Base-by-base conservation (phyloP, 2,113 vertebrate species). In the Myocastor coypus region DNA sequence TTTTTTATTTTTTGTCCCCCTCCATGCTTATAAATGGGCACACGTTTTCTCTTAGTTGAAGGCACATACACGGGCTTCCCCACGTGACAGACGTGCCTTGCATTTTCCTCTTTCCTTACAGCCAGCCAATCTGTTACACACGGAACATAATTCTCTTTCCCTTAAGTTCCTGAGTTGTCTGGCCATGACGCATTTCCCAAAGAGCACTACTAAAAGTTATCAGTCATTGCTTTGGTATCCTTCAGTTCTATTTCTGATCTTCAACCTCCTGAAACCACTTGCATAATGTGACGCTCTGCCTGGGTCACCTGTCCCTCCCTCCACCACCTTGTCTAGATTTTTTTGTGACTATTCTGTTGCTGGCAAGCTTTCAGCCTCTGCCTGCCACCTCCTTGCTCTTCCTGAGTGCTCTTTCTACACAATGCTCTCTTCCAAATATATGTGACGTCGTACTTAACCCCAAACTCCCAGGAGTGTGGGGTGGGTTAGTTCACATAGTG, bases 221-320 rank as follows among this genome's bases (percentile, higher is more conserved):
- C 88, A 46, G 55, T 9, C 20, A 34, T 71, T 81, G 71, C 82
- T 30, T 66, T 93, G 16, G 12, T 12, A 68, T 55, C 83, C 87
- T 80, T 93, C 84, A 52, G 34, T 37, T 92, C 84, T 93, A 59
- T 68, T 87, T 97, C 84, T 96, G 92, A 81, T 69, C 32, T 59
- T 81, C 32, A 71, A 7, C 64, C 83, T 92, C 37, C 40, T 2
- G 3, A 0, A 2, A 24, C 57, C 55, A 16, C 61, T 83, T 84
- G 5, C 26, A 26, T 16, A 42, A 73, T 5, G 13, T 34, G 14
- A 24, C 50, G 50, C 1, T 46, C 9, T 3, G 34, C 40, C 50
- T 34, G 10, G 40, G 34, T n/a, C 32, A 13, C 50, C 64, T 22
- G 0, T 8, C 9, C 30, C 28, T 46, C 17, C 8, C 7, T 8